Percentiles rank a stretch among this genome's conserved stretches.
Conservation (phyloP, 2,113 vertebrate genomes). For the Laticauda laticaudata region DNA sequence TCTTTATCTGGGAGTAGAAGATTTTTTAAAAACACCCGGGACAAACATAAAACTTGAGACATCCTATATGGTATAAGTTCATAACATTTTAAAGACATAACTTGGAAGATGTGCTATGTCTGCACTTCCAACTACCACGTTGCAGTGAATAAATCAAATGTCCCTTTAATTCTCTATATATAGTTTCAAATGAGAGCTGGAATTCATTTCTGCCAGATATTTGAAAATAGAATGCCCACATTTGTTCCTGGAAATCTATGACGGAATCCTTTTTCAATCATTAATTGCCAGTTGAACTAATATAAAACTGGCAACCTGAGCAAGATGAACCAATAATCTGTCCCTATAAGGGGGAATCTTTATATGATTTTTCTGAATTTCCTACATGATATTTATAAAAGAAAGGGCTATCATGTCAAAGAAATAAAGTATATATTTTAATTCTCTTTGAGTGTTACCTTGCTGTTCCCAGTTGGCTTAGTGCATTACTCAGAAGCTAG, state of each 20-base stretch:
- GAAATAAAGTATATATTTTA: not conserved
- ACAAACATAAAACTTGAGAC: not conserved
- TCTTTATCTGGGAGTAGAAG: not conserved
- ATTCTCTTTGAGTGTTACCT: not conserved
- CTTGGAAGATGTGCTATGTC: not conserved
- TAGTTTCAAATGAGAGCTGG: not conserved
- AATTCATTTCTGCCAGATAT: not conserved
- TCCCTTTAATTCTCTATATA: not conserved
- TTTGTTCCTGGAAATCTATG: not conserved
- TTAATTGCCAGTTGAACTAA: not conserved
- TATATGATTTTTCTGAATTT: not conserved
- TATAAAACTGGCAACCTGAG: not conserved
- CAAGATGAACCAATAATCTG: not conserved
- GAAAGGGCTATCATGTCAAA: not conserved
- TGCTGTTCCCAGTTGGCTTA: constrained; percentile 27
- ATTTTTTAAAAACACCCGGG: not conserved
- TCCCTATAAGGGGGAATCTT: not conserved
- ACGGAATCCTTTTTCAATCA: not conserved
- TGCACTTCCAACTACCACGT: not conserved
- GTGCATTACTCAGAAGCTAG: constrained; percentile 1
- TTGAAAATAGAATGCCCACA: not conserved
- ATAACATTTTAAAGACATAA: not conserved
- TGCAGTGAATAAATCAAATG: not conserved
- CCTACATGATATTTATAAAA: not conserved
- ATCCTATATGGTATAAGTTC: not conserved